Base-by-base conservation (phyloP, 2,888 invertebrate genomes). In the Meghimatium bilineatum region DNA sequence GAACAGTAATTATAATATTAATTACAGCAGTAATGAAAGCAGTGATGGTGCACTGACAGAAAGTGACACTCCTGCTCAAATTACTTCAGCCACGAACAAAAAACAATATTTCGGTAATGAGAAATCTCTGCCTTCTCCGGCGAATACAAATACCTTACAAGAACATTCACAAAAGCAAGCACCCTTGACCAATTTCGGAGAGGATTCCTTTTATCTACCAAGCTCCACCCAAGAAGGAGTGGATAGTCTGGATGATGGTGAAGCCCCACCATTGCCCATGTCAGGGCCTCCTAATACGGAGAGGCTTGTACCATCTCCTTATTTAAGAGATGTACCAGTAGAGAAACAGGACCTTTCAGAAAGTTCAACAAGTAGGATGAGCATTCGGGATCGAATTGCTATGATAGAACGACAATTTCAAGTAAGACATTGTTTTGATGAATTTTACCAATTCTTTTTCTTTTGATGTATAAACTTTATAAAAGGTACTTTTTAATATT, bases 401-500 rank as follows among this genome's bases (percentile, higher is more conserved):
- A 87, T 89, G 84, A 90, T 91, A 80, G 90, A 90, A 83, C 88
- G 81, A 85, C 90, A 90, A 80, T 86, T 91, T 83, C 89, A 90
- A 88, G 91, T 90, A 85, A 79, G 86, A 80, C n/a, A 14, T 67
- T 2, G 12, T 32, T 14, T 32, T 29, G 26, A 6, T 66, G 14
- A 10, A 29, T 44, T 10, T 66, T 66, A 26, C 66, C 29, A 66
- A 66, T 66, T 66, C 29, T 66, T 66, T 26, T n/a, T 63, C 23
- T 23, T 5, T 66, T 26, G 26, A 26, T 8, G 20, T 12, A 17
- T 32, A 12, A 20, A 36, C 32, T 36, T 44, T 5, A 44, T 8
- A 44, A 44, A 44, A 44, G 5, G 44, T 44, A 44, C n/a, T n/a
- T n/a, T 44, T 44, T 44, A 12, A 44, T 44, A n/a, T n/a, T n/a